Evolutionary conservation across 2,888 invertebrate species (phyloP), one percentile per base, ranked within the genome.

Genomic region (Suillia variegata): DNA sequence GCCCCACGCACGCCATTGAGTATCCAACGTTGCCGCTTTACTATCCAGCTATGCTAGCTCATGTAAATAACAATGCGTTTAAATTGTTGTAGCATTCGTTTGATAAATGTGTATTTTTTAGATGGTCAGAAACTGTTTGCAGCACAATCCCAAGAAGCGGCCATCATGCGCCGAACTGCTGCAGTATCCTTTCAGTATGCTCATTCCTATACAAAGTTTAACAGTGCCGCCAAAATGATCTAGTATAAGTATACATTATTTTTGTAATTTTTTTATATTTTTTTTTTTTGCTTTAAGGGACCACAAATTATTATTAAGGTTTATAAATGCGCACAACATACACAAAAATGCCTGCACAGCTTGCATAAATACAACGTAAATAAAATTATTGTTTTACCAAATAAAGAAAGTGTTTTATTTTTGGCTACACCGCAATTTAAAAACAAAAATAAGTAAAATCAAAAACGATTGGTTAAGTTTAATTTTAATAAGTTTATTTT

Each of bases 1-100:
- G 90, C 82, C 89, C 90, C 10, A 85, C 87, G 58, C 87, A 89
- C 66, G 83, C 83, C 63, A 94, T 97, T 69, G 85, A 87, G 54
- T 96, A 91, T 82, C 90, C 92, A 53, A 80, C 84, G 0, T 81
- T 83, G 26, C 83, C 85, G 56, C 82, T 84, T 76, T 76, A 84
- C 83, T 85, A 82, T 72, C 82, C 82, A n/a, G 59, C 68, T 18
- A 80, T 82, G 76, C 67, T 82, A 54, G 61, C 78, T 18, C 76
- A 81, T 67, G 82, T 82, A 62, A 71, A 67, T 17, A 18, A 38
- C 6, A 38, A 45, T 45, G 45, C 18, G 6, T 38, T 5, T n/a
- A 8, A 38, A 38, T 13, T n/a, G 6, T 4, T 13, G 45, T 45
- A 38, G 4, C 10, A 38, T 38, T 17, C 17, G 45, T 50, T 56